Base-by-base conservation (phyloP, 2,113 vertebrate genomes). In the Oncorhynchus keta region DNA sequence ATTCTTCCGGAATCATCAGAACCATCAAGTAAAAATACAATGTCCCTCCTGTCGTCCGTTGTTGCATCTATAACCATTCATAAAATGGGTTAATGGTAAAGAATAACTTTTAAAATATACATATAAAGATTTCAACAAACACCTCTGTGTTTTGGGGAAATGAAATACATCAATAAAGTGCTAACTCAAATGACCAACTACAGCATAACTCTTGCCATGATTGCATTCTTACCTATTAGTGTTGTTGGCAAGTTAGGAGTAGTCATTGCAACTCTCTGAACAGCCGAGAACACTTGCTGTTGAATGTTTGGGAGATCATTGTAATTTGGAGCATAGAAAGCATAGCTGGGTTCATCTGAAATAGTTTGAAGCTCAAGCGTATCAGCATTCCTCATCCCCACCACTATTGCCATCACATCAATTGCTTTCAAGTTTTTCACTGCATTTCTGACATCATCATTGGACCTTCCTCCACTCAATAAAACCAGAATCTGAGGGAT, bases 401-500 rank as follows among this genome's bases (percentile, higher is more conserved):
- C 85, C 11, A 92, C 89, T 84, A 95, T 95, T 2, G 93, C 83
- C 72, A 93, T 90, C 8, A 97, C 91, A 45, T 93, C 92, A 0
- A 88, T 77, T 69, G 81, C 83, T 85, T 90, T 95, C 84, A 97
- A 81, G 49, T 74, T 87, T 76, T 81, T 76, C 0, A 92, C 92
- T 0, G 94, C 84, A 12, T 80, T 81, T 9, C 92, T 94, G 84
- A 97, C 89, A 0, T 89, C 79, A 0, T 98, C 97, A 0, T 74
- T 88, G 1, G 97, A 97, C 55, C 74, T 90, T 30, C 95, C 96
- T 0, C 95, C 95, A 76, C 83, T 95, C 32, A 99, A 78, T 13
- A 98, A 89, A 73, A 99, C 84, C 81, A 98, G 84, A 78, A 96
- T 90, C 85, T 97, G 97, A 35, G 92, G 92, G 68, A 96, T 91